Conservation (phyloP, 2,888 invertebrate genomes). For the Protophormia terraenovae region DNA sequence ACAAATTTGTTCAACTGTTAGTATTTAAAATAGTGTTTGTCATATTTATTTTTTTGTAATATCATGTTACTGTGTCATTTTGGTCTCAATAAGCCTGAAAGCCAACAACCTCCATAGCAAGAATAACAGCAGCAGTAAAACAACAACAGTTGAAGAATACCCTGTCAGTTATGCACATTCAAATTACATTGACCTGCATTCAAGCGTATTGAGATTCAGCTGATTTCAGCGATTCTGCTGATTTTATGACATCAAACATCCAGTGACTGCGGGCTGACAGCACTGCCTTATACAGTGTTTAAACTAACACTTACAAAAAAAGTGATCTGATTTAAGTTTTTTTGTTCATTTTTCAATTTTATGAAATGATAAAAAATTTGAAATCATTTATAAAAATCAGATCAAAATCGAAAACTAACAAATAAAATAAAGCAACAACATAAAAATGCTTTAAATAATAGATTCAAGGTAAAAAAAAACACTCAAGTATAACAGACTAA, state of each 20-base stretch:
- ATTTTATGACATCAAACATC: slow-evolving; percentile 30
- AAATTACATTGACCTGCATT: slow-evolving; percentile 63
- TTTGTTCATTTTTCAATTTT: slow-evolving; percentile 15
- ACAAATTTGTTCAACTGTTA: background rate
- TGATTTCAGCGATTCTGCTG: slow-evolving; percentile 13
- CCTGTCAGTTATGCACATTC: slow-evolving; percentile 1
- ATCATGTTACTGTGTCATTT: slow-evolving; percentile 13
- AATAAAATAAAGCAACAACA: background rate
- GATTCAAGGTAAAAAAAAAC: slow-evolving; percentile 48
- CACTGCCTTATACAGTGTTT: background rate
- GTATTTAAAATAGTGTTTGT: slow-evolving; percentile 2
- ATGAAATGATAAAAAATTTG: slow-evolving; percentile 10
- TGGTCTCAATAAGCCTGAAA: slow-evolving; percentile 1
- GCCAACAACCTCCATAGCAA: slow-evolving; percentile 1
- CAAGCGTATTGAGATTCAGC: slow-evolving; percentile 8
- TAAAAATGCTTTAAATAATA: slow-evolving; percentile 25
- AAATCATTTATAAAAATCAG: slow-evolving; percentile 31
- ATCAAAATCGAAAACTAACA: background rate
- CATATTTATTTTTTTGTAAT: background rate
- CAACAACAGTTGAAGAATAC: background rate
- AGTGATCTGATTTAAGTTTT: slow-evolving; percentile 14
- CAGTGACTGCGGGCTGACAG: background rate
- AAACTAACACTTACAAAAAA: background rate
- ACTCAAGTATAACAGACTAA: background rate
- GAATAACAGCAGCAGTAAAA: slow-evolving; percentile 2